These are phyloP conservation scores for Cheilosia soror DNA, from an alignment of 2,888 invertebrate genomes.

Conservation along the genomic window DNA sequence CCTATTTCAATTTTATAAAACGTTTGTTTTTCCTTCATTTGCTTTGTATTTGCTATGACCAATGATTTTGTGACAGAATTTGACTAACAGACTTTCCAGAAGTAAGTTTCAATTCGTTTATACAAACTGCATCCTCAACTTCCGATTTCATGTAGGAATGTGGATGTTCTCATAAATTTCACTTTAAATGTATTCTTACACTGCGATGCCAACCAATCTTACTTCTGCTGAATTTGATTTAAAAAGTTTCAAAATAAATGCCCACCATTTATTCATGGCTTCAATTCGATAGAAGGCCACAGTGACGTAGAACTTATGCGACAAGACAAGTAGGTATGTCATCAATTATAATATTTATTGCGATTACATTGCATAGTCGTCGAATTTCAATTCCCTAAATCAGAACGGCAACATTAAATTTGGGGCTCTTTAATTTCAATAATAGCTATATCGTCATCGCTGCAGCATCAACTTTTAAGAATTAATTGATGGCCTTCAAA, in stretches of 20 bases:
- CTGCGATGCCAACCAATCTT: background rate
- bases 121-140: no score
- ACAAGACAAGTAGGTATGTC: background rate
- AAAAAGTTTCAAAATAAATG: background rate
- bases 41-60: no score
- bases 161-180: no score
- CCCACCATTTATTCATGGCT: background rate
- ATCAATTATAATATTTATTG: background rate
- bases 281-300: background rate
- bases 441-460: background rate
- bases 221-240: background rate
- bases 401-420: background rate
- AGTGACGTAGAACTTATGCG: background rate
- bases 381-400: background rate
- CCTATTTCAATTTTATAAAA: no score
- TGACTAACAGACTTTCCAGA: no score
- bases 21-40: no score
- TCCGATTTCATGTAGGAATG: no score
- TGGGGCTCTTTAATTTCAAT: background rate
- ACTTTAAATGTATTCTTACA: no score
- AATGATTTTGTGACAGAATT: no score
- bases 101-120: no score
- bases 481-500: conserved; percentile 35
- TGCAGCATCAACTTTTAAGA: background rate
- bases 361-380: background rate